A percentile compares a stretch with the other conserved stretches of the same genome.
phyloP scores from a whole-genome alignment of 2,888 invertebrate genomes.

The Cecidostiba fungosa region DNA sequence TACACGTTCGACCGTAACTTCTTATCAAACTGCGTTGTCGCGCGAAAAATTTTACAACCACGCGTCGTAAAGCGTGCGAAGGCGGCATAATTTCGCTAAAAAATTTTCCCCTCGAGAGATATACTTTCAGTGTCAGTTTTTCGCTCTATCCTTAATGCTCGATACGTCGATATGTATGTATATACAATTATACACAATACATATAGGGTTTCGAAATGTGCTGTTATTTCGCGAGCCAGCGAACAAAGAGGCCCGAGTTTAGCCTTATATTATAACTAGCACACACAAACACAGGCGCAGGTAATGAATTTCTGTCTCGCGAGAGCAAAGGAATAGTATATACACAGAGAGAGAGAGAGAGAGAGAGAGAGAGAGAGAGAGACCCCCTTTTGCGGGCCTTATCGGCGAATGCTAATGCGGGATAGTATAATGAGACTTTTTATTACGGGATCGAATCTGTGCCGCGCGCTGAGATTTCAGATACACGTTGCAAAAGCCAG shows the following conservation, averaged over 20 bases:
- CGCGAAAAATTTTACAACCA: slow-evolving; percentile 1
- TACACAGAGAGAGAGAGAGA: background rate
- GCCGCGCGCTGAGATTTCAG: slow-evolving; percentile 17
- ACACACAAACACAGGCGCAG: background rate
- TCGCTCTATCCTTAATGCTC: background rate
- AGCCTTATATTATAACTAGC: slow-evolving; percentile 2
- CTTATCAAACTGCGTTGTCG: background rate
- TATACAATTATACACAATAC: background rate
- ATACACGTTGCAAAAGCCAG: background rate
- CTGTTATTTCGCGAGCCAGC: slow-evolving; percentile 40
- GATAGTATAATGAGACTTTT: slow-evolving; percentile 45
- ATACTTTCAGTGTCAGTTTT: slow-evolving; percentile 30
- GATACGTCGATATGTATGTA: background rate
- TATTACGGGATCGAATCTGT: background rate
- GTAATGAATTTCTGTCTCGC: slow-evolving; percentile 58
- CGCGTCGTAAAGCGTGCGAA: slow-evolving; percentile 7
- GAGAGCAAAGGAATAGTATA: background rate
- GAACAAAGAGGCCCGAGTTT: slow-evolving; percentile 47
- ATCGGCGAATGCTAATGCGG: slow-evolving; percentile 57
- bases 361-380: background rate
- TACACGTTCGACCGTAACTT: background rate
- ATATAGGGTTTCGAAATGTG: slow-evolving; percentile 32
- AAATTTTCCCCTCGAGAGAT: background rate
- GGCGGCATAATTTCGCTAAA: slow-evolving; percentile 12
- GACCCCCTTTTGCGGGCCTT: slow-evolving; percentile 42